A percentile compares a stretch with the other conserved stretches of the same genome.
phyloP scores from a whole-genome alignment of 2,888 invertebrate genomes.

The Thereva unica region DNA sequence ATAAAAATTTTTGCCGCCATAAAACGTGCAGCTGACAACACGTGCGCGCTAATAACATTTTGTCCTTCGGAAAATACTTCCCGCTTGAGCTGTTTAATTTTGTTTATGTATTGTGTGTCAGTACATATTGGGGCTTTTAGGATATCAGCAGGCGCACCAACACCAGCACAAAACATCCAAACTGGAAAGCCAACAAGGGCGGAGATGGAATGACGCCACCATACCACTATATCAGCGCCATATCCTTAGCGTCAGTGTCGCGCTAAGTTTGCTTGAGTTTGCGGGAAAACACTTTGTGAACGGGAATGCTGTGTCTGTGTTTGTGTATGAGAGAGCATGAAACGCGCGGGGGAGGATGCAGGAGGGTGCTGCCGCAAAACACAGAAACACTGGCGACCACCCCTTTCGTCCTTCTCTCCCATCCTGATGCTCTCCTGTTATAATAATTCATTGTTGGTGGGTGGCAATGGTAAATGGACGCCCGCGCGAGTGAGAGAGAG shows the following conservation, averaged over 20 bases:
- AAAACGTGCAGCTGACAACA: conserved; percentile 41
- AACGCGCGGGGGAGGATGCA: not conserved
- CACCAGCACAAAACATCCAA: not conserved
- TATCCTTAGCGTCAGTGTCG: not conserved
- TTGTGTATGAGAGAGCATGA: not conserved
- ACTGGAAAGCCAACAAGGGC: not conserved
- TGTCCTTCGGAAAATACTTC: conserved; percentile 38
- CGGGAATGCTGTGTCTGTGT: not conserved
- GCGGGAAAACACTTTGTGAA: conserved; percentile 5
- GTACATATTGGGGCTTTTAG: conserved; percentile 1
- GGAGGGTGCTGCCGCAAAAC: too few species aligned
- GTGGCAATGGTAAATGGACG: too few species aligned
- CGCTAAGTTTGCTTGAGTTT: not conserved
- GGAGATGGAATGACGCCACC: not conserved
- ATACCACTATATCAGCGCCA: too few species aligned
- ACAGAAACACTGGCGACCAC: too few species aligned
- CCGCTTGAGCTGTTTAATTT: conserved; percentile 32
- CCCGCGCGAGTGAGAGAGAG: too few species aligned
- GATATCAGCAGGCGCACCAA: not conserved
- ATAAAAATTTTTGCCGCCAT: conserved; percentile 40
- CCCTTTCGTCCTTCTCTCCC: too few species aligned
- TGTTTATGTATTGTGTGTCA: conserved; percentile 17
- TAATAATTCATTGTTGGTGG: too few species aligned
- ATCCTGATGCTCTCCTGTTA: too few species aligned
- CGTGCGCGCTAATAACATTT: conserved; percentile 41